Base-by-base conservation (phyloP, 2,888 invertebrate genomes). In the Drosophila niveifrons region DNA sequence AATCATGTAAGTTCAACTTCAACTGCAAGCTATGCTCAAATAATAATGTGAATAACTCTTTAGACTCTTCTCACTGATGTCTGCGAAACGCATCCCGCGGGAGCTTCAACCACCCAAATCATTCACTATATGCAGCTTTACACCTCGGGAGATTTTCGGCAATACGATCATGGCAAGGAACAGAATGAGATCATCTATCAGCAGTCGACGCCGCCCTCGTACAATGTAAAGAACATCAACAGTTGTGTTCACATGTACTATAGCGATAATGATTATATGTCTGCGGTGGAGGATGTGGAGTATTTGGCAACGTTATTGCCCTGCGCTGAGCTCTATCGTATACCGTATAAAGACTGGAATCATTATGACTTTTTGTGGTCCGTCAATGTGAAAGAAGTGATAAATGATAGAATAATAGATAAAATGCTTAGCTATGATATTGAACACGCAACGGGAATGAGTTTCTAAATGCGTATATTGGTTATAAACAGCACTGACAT, bases 281-380 rank as follows among this genome's bases (percentile, higher is more conserved):
- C 96, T 0, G 91, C 90, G 0, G 84, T 90, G 31, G 89, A 85
- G 17, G 95, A 95, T 75, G 94, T 95, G 0, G 76, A 93, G 4
- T 92, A 90, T 52, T 75, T 94, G 65, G 90, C 92, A 39, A 82
- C 79, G 0, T 82, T 92, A 51, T 86, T 96, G n/a, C 93, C 93
- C 0, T 94, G 94, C 73, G 83, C 92, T 0, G 92, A 93, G 0
- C 91, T 91, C 31, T 92, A 93, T 88, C 92, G 92, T 36, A 92
- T 95, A 2, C 90, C 93, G 0, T 92, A 93, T 66, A 87, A 86
- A 13, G 92, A 92, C 31, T 96, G 95, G 91, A 95, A 94, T 80
- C 96, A 96, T 89, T 90, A 96, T 74, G 96, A 96, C 89, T 96
- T 95, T 88, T 88, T 95, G 73, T 95, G 94, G 94, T 95, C 94